These are phyloP conservation scores for Psococerastis gibbosa DNA, from an alignment of 2,888 invertebrate genomes.

Conservation along the genomic window DNA sequence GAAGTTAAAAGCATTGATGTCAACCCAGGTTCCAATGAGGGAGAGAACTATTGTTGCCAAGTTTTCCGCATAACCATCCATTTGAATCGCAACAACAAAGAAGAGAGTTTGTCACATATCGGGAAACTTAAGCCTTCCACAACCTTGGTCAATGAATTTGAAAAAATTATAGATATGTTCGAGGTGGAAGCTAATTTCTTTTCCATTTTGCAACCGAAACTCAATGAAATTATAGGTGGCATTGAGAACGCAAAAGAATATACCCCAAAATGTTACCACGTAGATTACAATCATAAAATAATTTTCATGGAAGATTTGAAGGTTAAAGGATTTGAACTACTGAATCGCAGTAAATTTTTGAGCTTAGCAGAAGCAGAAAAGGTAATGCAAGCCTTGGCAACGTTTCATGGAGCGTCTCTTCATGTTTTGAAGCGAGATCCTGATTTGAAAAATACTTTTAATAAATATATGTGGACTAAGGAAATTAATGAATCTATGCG, in stretches of 20 bases:
- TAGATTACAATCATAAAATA: neutral
- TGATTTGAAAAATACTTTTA: neutral
- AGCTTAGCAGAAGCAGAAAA: neutral
- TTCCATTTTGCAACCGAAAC: neutral
- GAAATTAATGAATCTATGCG: neutral
- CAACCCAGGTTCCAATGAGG: neutral
- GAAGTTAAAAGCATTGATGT: neutral
- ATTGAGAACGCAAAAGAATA: neutral
- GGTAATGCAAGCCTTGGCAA: slow-evolving; percentile 3
- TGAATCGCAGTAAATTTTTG: neutral
- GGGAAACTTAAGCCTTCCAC: neutral
- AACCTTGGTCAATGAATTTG: neutral
- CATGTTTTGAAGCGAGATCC: neutral
- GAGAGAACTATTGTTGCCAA: slow-evolving; percentile 4
- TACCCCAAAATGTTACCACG: neutral
- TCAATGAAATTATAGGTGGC: neutral
- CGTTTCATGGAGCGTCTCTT: neutral
- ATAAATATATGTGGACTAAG: neutral
- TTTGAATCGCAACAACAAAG: neutral
- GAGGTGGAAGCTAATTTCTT: neutral
- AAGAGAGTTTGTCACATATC: neutral
- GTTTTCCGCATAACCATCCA: neutral
- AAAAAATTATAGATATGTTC: neutral
- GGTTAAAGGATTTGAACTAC: neutral
- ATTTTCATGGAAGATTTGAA: slow-evolving; percentile 9